Conservation (phyloP, 2,797 vertebrate genomes). For the Perodicticus potto region DNA sequence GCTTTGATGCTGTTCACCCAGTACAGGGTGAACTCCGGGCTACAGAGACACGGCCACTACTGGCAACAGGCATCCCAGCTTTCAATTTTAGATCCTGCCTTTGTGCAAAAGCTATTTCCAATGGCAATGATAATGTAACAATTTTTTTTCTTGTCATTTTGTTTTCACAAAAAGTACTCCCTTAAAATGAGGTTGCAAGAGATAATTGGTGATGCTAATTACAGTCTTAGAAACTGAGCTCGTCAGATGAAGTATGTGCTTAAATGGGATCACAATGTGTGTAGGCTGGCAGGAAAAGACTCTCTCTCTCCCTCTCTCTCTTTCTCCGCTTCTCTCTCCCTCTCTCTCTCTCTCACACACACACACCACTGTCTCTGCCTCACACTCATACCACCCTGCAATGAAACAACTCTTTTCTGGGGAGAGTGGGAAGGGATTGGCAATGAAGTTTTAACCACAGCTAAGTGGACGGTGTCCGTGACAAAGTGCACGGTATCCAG, state of each 20-base stretch:
- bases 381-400: background rate
- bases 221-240: background rate
- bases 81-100: background rate
- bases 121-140: background rate
- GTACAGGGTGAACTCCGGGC: background rate
- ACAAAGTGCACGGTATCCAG: background rate
- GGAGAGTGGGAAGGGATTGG: background rate
- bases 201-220: background rate
- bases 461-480: background rate
- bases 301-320: too few species aligned
- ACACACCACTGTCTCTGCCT: background rate
- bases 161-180: background rate
- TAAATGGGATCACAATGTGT: background rate
- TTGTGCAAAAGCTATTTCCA: background rate
- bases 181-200: background rate
- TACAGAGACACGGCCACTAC: rapidly evolving
- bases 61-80: background rate
- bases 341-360: background rate
- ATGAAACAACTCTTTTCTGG: background rate
- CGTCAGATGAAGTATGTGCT: background rate
- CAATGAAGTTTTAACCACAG: slow-evolving; percentile 1
- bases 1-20: background rate
- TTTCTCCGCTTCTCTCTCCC: background rate
- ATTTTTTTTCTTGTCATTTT: background rate
- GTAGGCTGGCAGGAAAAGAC: background rate